phyloP scores from a whole-genome alignment of 2,113 vertebrate genomes.

The Dipodomys stephensi region DNA sequence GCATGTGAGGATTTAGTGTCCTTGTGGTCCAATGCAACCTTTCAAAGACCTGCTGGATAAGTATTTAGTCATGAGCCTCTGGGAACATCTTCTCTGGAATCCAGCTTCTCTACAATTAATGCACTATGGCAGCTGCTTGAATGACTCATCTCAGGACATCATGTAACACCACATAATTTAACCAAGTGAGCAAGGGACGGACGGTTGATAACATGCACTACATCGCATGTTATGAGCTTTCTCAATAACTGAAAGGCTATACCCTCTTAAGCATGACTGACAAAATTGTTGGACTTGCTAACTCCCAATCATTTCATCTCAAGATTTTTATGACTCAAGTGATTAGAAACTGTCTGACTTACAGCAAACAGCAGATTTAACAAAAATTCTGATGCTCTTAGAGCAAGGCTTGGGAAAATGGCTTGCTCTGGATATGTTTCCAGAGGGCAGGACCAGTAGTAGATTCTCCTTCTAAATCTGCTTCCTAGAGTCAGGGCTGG shows the following conservation, averaged over 20 bases:
- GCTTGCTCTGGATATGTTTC: constrained; percentile 15
- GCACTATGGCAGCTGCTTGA: constrained; percentile 58
- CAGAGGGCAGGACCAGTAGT: neutral
- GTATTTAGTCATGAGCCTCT: constrained; percentile 62
- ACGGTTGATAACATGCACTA: constrained; percentile 40
- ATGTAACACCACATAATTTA: constrained; percentile 50
- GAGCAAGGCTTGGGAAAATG: neutral
- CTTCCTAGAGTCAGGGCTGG: constrained; percentile 39
- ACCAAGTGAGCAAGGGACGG: constrained; percentile 65
- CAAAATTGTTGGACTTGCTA: constrained; percentile 65
- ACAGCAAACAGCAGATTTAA: constrained; percentile 51
- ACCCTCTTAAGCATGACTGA: constrained; percentile 61
- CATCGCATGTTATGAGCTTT: constrained; percentile 43
- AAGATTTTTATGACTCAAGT: constrained; percentile 64
- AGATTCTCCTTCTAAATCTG: constrained; percentile 22
- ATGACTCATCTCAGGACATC: constrained; percentile 67
- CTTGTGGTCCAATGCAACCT: constrained; percentile 75
- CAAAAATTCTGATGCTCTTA: constrained; percentile 16
- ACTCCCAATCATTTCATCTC: constrained; percentile 29
- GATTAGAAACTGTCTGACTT: constrained; percentile 47
- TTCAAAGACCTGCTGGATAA: constrained; percentile 74
- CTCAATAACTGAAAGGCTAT: constrained; percentile 53
- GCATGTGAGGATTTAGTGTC: constrained; percentile 74
- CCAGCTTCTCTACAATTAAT: constrained; percentile 66
- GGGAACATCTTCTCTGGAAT: constrained; percentile 66